Percentiles rank a stretch among this genome's conserved stretches.
These are phyloP conservation scores for Magallana nippona DNA, from an alignment of 2,888 invertebrate genomes.

Conservation along the genomic window DNA sequence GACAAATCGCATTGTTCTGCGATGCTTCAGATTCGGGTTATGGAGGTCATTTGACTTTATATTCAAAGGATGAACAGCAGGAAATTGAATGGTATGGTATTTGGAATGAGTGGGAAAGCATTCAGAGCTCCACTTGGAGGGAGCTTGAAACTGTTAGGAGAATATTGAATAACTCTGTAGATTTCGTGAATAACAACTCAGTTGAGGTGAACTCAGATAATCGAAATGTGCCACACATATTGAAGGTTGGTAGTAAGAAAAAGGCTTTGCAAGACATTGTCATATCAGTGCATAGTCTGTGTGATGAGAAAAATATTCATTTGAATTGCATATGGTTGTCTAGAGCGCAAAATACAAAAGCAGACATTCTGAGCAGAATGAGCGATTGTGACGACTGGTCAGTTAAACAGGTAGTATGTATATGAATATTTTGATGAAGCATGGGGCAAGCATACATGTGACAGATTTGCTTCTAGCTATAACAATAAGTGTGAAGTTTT, in stretches of 20 bases:
- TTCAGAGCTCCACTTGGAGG: slow-evolving; percentile 47
- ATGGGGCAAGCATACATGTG: slow-evolving; percentile 37
- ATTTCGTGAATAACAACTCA: neutral
- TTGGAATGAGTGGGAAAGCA: neutral
- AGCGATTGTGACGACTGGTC: slow-evolving; percentile 44
- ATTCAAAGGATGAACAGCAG: neutral
- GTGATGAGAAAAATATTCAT: neutral
- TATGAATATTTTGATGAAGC: neutral
- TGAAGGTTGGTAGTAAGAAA: slow-evolving; percentile 4
- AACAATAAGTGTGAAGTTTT: slow-evolving; percentile 45
- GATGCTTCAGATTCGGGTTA: slow-evolving; percentile 45
- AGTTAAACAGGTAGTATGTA: neutral
- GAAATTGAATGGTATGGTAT: neutral
- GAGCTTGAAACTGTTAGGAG: slow-evolving; percentile 40
- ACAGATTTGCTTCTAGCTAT: slow-evolving; percentile 35
- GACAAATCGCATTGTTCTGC: neutral
- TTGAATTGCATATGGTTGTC: slow-evolving; percentile 31
- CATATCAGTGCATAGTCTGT: neutral
- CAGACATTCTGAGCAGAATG: slow-evolving; percentile 30
- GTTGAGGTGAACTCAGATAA: neutral
- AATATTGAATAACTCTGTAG: neutral
- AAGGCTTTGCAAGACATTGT: slow-evolving; percentile 27
- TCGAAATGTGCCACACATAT: neutral
- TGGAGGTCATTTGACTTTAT: slow-evolving; percentile 41
- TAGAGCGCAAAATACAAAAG: slow-evolving; percentile 17